Evolutionary conservation across 2,888 invertebrate species (phyloP).

Genomic region (Hirtodrosophila duncani): DNA sequence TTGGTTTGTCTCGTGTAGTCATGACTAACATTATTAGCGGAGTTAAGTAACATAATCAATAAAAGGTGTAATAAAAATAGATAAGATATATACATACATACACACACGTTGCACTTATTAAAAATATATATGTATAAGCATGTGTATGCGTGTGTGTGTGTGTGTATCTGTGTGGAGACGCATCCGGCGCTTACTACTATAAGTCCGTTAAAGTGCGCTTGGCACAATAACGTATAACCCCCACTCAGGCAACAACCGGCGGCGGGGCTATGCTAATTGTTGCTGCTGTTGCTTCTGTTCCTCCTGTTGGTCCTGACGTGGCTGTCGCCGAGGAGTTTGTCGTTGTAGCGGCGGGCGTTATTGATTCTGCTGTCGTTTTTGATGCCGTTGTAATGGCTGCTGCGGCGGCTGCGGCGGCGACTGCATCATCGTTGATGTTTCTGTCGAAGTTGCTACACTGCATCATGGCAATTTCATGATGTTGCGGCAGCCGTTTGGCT

Average conservation of each 20-base stretch:
- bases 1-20: neutral
- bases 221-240: conserved; percentile 75
- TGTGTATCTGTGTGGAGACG: conserved; percentile 6
- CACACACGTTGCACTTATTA: conserved; percentile 17
- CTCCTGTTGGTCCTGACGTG: conserved; percentile 1
- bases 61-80: neutral
- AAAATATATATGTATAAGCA: conserved; percentile 26
- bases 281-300: conserved; percentile 2
- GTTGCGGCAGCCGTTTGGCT: conserved; percentile 31
- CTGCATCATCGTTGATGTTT: conserved; percentile 10
- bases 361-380: neutral
- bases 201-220: conserved; percentile 73
- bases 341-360: conserved; percentile 12
- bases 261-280: conserved; percentile 62
- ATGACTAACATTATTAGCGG: conserved; percentile 10
- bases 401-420: neutral
- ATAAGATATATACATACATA: conserved; percentile 13
- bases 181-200: conserved; percentile 62
- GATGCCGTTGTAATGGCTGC: conserved; percentile 1
- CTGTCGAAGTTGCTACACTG: conserved; percentile 36
- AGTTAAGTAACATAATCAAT: conserved; percentile 23
- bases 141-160: conserved; percentile 6
- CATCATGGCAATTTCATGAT: conserved; percentile 43
- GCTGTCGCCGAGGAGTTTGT: conserved; percentile 10
- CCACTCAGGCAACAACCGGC: conserved; percentile 76